Evolutionary conservation across 2,888 invertebrate species (phyloP), one percentile per base, ranked within the genome.

Genomic region (Athalia circularis): DNA sequence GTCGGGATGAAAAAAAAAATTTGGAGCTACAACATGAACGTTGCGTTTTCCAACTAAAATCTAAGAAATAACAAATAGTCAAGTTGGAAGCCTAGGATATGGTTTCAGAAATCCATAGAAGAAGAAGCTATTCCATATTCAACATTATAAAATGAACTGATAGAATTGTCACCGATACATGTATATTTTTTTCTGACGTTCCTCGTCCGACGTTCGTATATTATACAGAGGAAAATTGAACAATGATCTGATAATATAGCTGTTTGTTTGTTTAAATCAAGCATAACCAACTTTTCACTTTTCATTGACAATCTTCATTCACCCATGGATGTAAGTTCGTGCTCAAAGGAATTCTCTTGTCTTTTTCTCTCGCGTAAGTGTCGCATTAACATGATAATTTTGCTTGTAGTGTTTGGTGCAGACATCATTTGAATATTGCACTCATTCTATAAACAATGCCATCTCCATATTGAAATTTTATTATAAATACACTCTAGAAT

Each of bases 401-500:
- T 59, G 47, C 47, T 72, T 29, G 62, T 50, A 75, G 13, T 75
- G 52, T 62, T 61, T 50, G 62, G 15, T 62, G 62, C 75, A 9
- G 62, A 62, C 15, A 75, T 62, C 62, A 43, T 8, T 62, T 48
- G 11, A 64, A 62, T 75, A 75, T 61, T 62, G 61, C 75, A 75
- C 75, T 62, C 45, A 72, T 45, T n/a, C 45, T 13, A 59, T 72
- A 45, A 62, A 29, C 15, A 50, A 29, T 29, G 47, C 8, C 8
- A 11, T 50, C 75, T 47, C 50, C 7, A 29, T 48, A 9, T 62
- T 62, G 11, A 64, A 64, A 50, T 13, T 75, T 50, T 48, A 15
- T 8, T 74, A 43, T n/a, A 9, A 48, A 48, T 47, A 74, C 47
- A 7, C 7, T 70, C 3, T 54, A 57, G 57, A 15, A 13, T 45